Evolutionary conservation across 1,140 invertebrate species (phyloP).

Genomic region (Drosophila bifasciata): DNA sequence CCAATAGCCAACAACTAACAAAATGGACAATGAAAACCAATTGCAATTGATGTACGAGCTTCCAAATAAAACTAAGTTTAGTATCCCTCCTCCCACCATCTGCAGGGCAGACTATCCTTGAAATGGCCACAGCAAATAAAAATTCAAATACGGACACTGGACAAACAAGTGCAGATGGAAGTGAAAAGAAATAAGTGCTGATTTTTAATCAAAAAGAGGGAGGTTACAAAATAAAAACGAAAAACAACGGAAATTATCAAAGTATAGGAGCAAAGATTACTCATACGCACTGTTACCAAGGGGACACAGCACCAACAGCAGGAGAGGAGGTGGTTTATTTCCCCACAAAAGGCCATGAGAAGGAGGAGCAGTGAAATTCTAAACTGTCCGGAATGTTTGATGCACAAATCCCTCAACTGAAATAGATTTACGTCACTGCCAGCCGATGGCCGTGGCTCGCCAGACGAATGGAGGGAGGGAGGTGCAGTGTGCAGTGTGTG

Average conservation of each 20-base stretch:
- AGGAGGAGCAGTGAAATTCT: slow-evolving; percentile 47
- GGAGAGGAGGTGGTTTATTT: no score
- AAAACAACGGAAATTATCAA: no score
- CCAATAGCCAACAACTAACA: slow-evolving; percentile 40
- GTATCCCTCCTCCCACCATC: slow-evolving; percentile 2
- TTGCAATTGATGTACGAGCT: slow-evolving; percentile 66
- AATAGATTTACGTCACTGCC: slow-evolving; percentile 81
- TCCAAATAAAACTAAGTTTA: slow-evolving; percentile 44
- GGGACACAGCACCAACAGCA: no score
- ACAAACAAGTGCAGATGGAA: slow-evolving; percentile 44
- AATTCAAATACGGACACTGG: slow-evolving; percentile 67
- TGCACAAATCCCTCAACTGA: slow-evolving; percentile 81
- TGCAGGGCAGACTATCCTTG: slow-evolving; percentile 12
- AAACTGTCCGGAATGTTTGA: slow-evolving; percentile 78
- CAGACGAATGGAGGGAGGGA: not conserved
- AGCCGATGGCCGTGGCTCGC: slow-evolving; percentile 43
- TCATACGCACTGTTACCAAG: slow-evolving; percentile 73
- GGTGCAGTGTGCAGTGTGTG: not conserved
- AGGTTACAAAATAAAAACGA: not conserved
- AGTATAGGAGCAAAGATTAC: slow-evolving; percentile 47
- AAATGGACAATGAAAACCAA: slow-evolving; percentile 45
- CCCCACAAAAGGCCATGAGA: not conserved
- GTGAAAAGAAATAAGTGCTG: slow-evolving; percentile 74
- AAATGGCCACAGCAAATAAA: slow-evolving; percentile 64
- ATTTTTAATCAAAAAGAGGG: slow-evolving; percentile 67